phyloP scores from a whole-genome alignment of 2,888 invertebrate species.

The Drosophila subquinaria region DNA sequence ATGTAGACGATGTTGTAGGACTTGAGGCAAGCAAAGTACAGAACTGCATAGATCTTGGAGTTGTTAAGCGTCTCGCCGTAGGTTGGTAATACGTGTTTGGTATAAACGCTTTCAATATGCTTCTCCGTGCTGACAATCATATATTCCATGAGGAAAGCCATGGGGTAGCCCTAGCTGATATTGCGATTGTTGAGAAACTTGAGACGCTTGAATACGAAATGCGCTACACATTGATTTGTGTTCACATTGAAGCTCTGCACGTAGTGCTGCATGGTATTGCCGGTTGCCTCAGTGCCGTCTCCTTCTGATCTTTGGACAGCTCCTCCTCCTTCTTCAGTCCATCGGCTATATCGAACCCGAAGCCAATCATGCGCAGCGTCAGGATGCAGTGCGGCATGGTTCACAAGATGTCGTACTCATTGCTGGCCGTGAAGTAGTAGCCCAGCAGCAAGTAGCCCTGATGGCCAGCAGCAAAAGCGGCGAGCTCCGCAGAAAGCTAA shows the following conservation, averaged over 20 bases:
- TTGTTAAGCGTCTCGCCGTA: constrained; percentile 72
- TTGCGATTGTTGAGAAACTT: constrained; percentile 94
- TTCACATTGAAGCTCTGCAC: constrained; percentile 97
- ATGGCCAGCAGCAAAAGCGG: constrained; percentile 87
- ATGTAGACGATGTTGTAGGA: constrained; percentile 92
- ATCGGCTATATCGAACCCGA: constrained; percentile 92
- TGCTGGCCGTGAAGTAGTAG: constrained; percentile 92
- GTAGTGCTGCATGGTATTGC: constrained; percentile 93
- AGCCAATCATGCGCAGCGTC: constrained; percentile 94
- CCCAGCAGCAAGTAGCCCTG: constrained; percentile 91
- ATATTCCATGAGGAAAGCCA: constrained; percentile 96
- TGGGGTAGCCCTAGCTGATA: constrained; percentile 97
- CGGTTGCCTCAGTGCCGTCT: constrained; percentile 88
- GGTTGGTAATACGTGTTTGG: constrained; percentile 64
- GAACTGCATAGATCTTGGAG: constrained; percentile 75
- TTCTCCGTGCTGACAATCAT: constrained; percentile 94
- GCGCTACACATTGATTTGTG: constrained; percentile 97
- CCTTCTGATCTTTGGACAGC: constrained; percentile 90
- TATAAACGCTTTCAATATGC: constrained; percentile 85
- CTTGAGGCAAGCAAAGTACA: constrained; percentile 88
- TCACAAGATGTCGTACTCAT: constrained; percentile 97
- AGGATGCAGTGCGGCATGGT: constrained; percentile 99
- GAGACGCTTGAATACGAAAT: constrained; percentile 97
- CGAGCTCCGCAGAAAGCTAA: constrained; percentile 86
- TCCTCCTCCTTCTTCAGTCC: constrained; percentile 88